These are phyloP conservation scores for Sceloporus tristichus DNA, from an alignment of 2,113 vertebrate species.

Conservation along the genomic window DNA sequence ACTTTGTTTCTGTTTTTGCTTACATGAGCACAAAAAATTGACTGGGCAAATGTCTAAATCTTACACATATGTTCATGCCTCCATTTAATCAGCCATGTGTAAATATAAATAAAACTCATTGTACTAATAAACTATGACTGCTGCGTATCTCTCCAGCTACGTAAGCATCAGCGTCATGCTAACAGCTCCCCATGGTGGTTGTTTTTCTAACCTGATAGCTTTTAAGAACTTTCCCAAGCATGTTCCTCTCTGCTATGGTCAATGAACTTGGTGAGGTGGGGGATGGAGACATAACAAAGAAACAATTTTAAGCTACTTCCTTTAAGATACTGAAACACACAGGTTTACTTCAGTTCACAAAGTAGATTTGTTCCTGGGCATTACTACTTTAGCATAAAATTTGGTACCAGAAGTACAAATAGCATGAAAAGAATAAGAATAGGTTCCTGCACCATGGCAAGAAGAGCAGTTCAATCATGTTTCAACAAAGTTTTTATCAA, in stretches of 20 bases:
- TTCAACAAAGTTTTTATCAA: too few species aligned
- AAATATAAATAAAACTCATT: background rate
- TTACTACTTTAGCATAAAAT: too few species aligned
- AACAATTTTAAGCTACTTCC: slow-evolving; percentile 26
- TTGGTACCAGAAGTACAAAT: too few species aligned
- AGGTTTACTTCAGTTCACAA: too few species aligned
- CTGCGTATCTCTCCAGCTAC: slow-evolving; percentile 35
- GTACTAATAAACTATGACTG: slow-evolving; percentile 54
- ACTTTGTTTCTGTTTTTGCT: slow-evolving; percentile 12
- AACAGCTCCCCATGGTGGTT: slow-evolving; percentile 53
- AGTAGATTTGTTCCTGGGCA: too few species aligned
- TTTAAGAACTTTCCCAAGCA: slow-evolving; percentile 70
- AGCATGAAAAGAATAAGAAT: too few species aligned
- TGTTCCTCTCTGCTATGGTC: slow-evolving; percentile 31
- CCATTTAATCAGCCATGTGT: slow-evolving; percentile 41
- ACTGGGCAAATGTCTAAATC: background rate
- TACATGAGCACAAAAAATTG: background rate
- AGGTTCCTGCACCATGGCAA: too few species aligned
- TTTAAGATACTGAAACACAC: slow-evolving; percentile 5
- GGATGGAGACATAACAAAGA: background rate
- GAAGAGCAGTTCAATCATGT: too few species aligned
- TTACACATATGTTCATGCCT: slow-evolving; percentile 41
- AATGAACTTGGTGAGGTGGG: slow-evolving; percentile 43
- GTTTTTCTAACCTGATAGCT: slow-evolving; percentile 64
- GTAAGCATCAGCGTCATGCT: slow-evolving; percentile 43